phyloP scores from a whole-genome alignment of 2,888 invertebrate genomes.

The Pycnomerus fuliginosus region DNA sequence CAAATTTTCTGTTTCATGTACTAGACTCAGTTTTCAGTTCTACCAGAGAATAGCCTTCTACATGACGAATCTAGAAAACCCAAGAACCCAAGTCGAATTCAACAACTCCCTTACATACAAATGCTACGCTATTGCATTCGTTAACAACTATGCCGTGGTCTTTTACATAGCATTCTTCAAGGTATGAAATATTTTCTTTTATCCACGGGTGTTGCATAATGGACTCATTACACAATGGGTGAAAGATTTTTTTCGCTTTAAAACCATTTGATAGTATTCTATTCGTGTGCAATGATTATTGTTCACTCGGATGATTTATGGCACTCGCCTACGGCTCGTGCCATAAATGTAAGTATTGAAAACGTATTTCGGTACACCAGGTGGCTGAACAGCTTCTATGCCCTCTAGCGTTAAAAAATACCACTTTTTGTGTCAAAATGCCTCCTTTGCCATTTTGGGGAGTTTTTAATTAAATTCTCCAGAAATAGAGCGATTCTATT shows the following conservation, averaged over 20 bases:
- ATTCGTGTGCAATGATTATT: too few species aligned
- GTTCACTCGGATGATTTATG: too few species aligned
- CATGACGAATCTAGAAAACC: constrained; percentile 48
- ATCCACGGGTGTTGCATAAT: too few species aligned
- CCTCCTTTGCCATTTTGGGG: neutral
- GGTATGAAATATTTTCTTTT: constrained; percentile 28
- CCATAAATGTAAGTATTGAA: too few species aligned
- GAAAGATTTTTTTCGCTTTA: too few species aligned
- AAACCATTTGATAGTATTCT: too few species aligned
- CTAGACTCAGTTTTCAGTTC: constrained; percentile 34
- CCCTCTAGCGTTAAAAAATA: neutral
- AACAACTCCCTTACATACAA: constrained; percentile 48
- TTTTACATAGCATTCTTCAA: constrained; percentile 49
- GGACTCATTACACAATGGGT: too few species aligned
- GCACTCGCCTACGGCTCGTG: too few species aligned
- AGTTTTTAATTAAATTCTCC: too few species aligned
- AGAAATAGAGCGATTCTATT: too few species aligned
- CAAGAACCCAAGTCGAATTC: constrained; percentile 45
- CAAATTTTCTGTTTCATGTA: neutral
- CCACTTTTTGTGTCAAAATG: too few species aligned
- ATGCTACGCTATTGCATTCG: constrained; percentile 45
- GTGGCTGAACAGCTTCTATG: neutral
- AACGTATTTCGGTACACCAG: too few species aligned
- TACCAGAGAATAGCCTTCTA: constrained; percentile 40
- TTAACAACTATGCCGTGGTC: constrained; percentile 46